Percentiles rank a stretch among this genome's conserved stretches.
Conservation (phyloP, 2,113 vertebrate species). For the Datnioides undecimradiatus region DNA sequence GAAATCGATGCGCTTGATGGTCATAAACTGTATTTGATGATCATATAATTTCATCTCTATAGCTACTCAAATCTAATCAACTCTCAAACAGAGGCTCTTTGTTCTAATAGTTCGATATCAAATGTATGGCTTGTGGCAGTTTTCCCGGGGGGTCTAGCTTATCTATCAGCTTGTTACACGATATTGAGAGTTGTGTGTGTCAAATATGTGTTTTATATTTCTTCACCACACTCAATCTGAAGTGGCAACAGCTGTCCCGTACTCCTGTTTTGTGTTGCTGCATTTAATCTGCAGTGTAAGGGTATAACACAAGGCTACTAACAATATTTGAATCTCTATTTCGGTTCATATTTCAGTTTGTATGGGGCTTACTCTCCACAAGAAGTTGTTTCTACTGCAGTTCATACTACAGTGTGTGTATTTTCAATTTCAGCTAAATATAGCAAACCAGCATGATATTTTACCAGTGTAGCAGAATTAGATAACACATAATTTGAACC, state of each 20-base stretch:
- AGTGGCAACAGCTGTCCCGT: conserved; percentile 1
- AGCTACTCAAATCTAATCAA: conserved; percentile 57
- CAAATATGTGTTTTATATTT: background rate
- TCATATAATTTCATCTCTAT: conserved; percentile 58
- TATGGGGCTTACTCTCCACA: too few relatives aligned
- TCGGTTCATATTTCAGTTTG: background rate
- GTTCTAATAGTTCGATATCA: conserved; percentile 28
- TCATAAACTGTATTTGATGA: conserved; percentile 60
- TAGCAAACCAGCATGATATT: background rate
- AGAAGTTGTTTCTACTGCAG: too few relatives aligned
- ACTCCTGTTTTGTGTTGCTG: background rate
- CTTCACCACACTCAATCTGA: background rate
- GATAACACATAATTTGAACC: background rate
- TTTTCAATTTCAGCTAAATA: background rate
- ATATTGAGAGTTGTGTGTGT: conserved; percentile 10
- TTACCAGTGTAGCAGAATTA: too few relatives aligned
- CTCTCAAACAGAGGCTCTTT: conserved; percentile 29
- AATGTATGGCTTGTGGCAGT: conserved; percentile 14
- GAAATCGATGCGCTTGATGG: conserved; percentile 60
- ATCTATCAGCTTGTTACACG: conserved; percentile 30
- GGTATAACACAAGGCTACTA: background rate
- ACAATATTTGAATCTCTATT: background rate
- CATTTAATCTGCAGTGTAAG: background rate
- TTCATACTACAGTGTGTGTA: background rate
- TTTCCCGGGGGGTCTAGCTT: background rate